Conservation (phyloP, 2,888 invertebrate genomes). For the Dicyrtoma fusca region DNA sequence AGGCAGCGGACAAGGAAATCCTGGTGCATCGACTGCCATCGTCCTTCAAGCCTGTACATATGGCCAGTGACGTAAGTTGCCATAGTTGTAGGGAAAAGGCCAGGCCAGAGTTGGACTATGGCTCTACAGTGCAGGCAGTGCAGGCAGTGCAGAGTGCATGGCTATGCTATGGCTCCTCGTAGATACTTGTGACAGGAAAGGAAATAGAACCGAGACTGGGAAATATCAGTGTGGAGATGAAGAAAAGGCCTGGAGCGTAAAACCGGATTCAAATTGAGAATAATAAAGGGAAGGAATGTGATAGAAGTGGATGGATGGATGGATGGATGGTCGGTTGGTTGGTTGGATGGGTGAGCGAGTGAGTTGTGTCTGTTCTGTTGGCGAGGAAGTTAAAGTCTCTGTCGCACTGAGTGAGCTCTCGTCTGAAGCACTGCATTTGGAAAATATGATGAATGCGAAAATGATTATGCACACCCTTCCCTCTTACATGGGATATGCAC, state of each 20-base stretch:
- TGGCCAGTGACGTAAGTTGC: no score
- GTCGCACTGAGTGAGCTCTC: neutral
- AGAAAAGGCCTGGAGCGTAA: constrained; percentile 8
- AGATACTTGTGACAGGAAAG: neutral
- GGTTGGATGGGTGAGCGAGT: neutral
- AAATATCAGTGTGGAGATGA: no score
- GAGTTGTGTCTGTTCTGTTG: neutral
- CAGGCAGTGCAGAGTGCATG: no score
- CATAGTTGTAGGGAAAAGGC: no score
- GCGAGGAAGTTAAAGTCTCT: neutral
- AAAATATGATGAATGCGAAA: constrained; percentile 14
- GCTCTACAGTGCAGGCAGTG: no score
- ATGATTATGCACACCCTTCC: neutral
- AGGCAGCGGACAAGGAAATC: no score
- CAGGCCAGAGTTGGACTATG: no score
- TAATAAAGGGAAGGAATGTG: constrained; percentile 31
- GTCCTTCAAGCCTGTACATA: no score
- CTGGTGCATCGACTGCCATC: no score
- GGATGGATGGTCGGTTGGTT: neutral
- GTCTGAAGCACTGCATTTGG: neutral
- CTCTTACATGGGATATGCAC: no score
- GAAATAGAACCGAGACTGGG: neutral
- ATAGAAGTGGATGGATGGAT: constrained; percentile 20
- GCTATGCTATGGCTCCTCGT: no score
- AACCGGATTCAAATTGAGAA: constrained; percentile 29